These are phyloP conservation scores for Caranx ignobilis DNA, from an alignment of 2,113 vertebrate species.

Conservation along the genomic window DNA sequence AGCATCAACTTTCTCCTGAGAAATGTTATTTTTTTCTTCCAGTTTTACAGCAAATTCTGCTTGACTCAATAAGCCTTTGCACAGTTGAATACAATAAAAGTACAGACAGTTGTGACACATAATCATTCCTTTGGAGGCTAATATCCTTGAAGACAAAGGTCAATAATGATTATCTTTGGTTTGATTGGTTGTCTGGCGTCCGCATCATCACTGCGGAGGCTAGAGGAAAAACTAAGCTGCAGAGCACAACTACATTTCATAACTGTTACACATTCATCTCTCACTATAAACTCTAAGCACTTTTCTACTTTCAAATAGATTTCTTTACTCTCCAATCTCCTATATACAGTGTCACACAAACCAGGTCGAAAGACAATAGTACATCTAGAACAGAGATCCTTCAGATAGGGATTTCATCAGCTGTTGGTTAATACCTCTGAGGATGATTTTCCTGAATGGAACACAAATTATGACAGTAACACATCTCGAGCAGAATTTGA, in stretches of 20 bases:
- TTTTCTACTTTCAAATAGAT: conserved; percentile 57
- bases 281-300: conserved; percentile 22
- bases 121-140: conserved; percentile 45
- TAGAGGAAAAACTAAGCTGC: conserved; percentile 16
- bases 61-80: conserved; percentile 17
- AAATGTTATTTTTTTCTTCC: conserved; percentile 46
- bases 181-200: conserved; percentile 43
- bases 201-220: conserved; percentile 27
- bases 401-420: conserved; percentile 42
- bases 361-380: background rate
- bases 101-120: conserved; percentile 27
- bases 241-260: conserved; percentile 16
- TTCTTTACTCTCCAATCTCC: conserved; percentile 23
- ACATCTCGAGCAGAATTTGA: background rate
- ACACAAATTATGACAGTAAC: conserved; percentile 5
- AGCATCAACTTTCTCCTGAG: conserved; percentile 60
- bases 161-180: conserved; percentile 67
- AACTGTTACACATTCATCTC: conserved; percentile 42
- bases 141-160: background rate
- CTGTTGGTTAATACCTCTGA: conserved; percentile 21
- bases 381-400: conserved; percentile 45
- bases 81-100: conserved; percentile 25
- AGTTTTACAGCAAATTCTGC: conserved; percentile 63
- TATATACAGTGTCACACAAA: conserved; percentile 58
- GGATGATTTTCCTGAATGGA: conserved; percentile 11